A percentile compares a stretch with the other conserved stretches of the same genome.
Evolutionary conservation across 2,797 vertebrate genomes (phyloP).

Genomic region (Austrolebias charrua): DNA sequence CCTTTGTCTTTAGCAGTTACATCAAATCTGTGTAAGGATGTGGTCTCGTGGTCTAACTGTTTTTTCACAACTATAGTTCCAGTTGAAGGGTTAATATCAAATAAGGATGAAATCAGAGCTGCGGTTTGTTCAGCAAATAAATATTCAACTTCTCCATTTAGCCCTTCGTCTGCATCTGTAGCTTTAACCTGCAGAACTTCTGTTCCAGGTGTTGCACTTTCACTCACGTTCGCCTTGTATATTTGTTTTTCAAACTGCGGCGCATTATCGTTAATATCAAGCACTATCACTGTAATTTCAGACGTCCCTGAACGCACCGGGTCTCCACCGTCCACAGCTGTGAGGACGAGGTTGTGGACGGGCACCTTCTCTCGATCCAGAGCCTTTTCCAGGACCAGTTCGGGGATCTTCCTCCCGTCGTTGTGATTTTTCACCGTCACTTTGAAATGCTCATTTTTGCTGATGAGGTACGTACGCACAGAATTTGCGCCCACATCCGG

Average conservation of each 20-base stretch:
- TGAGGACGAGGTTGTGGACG: slow-evolving; percentile 77
- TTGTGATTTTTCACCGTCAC: slow-evolving; percentile 72
- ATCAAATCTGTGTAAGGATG: slow-evolving; percentile 77
- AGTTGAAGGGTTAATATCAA: slow-evolving; percentile 71
- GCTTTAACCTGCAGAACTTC: slow-evolving; percentile 74
- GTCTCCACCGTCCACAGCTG: slow-evolving; percentile 81
- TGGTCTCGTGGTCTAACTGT: slow-evolving; percentile 75
- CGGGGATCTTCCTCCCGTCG: slow-evolving; percentile 75
- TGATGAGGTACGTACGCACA: slow-evolving; percentile 76
- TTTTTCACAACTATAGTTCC: slow-evolving; percentile 73
- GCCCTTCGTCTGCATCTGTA: slow-evolving; percentile 81
- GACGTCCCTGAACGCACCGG: slow-evolving; percentile 78
- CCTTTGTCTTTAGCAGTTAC: slow-evolving; percentile 83
- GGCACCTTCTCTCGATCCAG: slow-evolving; percentile 82
- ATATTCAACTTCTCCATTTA: slow-evolving; percentile 81
- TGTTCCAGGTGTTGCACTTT: slow-evolving; percentile 71
- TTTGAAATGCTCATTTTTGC: slow-evolving; percentile 80
- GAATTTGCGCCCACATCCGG: slow-evolving; percentile 77
- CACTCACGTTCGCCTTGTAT: slow-evolving; percentile 75
- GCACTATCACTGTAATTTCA: slow-evolving; percentile 76
- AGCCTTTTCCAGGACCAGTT: slow-evolving; percentile 79
- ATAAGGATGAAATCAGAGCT: slow-evolving; percentile 65
- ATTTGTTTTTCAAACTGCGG: slow-evolving; percentile 78
- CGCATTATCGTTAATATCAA: slow-evolving; percentile 82
- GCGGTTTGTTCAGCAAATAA: slow-evolving; percentile 76